Base-by-base conservation (phyloP, 1,140 invertebrate species). In the Tetranychus cinnabarinus region DNA sequence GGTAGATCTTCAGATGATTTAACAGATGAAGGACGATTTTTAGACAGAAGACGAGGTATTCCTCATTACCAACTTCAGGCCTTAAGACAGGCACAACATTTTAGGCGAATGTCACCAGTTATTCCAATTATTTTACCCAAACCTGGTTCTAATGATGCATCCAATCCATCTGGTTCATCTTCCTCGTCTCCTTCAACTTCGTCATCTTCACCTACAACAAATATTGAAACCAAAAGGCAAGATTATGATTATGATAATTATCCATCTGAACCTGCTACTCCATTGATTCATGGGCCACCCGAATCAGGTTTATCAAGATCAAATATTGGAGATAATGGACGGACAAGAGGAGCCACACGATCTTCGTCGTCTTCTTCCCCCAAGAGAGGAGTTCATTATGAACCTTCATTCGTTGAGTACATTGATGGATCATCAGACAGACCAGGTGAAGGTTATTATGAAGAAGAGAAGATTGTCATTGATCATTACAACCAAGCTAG, bases 361-460 rank as follows among this genome's bases (percentile, higher is more conserved):
- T 23, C 23, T 23, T 23, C 23, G 0, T 23, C 23, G 23, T 23
- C 23, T 0, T 23, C 23, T 23, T 23, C 23, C 23, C 23, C 23
- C 23, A 23, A 23, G 23, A 23, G 12, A 52, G n/a, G 63, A 56
- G 33, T 58, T 60, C 50, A 60, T 61, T 23, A 62, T 61, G 23
- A 60, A 33, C 56, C 12, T 52, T n/a, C n/a, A 52, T 52, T 52
- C 50, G 31, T 52, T 52, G 50, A 52, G 23, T 52, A 52, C n/a
- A 52, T 33, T 2, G 50, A 52, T 33, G 31, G 23, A 23, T 23
- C 23, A 23, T 23, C 23, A 23, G 23, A 52, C n/a, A 8, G 31
- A 2, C 31, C n/a, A 31, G 50, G 31, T 52, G 31, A 52, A 31
- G 50, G 50, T 23, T 33, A 33, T 23, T 52, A 52, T 52, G 50